Percentiles rank a stretch among this genome's conserved stretches.
These are phyloP conservation scores for Volucella inanis DNA, from an alignment of 2,888 invertebrate species.

Conservation along the genomic window DNA sequence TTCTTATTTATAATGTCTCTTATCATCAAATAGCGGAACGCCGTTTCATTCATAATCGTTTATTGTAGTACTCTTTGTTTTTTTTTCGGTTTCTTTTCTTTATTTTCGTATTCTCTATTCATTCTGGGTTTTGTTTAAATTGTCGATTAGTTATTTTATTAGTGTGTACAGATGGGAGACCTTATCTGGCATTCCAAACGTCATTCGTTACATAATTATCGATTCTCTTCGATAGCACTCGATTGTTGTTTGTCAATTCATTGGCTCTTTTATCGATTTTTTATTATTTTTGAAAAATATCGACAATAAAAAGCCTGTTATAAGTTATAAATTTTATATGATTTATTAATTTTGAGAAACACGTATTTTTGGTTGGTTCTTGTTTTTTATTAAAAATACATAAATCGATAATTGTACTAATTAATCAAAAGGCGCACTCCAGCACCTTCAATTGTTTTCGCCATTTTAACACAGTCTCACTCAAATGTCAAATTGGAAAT, in stretches of 20 bases:
- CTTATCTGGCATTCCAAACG: slow-evolving; percentile 63
- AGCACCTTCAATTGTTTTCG: neutral
- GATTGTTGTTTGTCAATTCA: slow-evolving; percentile 18
- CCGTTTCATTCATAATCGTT: slow-evolving; percentile 60
- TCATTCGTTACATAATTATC: slow-evolving; percentile 36
- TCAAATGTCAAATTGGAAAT: slow-evolving; percentile 27
- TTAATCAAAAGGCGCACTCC: slow-evolving; percentile 3
- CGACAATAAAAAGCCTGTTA: slow-evolving; percentile 32
- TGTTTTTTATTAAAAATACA: slow-evolving; percentile 4
- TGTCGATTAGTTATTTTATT: slow-evolving; percentile 63
- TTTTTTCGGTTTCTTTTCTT: neutral
- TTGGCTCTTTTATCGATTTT: slow-evolving; percentile 33
- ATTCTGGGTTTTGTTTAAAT: slow-evolving; percentile 24
- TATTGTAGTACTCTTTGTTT: slow-evolving; percentile 27
- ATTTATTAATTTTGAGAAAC: slow-evolving; percentile 32
- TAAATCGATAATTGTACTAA: neutral
- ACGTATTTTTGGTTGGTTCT: slow-evolving; percentile 2
- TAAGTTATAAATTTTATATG: slow-evolving; percentile 43
- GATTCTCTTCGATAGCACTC: slow-evolving; percentile 51
- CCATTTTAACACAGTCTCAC: neutral
- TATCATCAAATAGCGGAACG: slow-evolving; percentile 57
- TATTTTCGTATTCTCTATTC: slow-evolving; percentile 26
- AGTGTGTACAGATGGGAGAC: slow-evolving; percentile 11
- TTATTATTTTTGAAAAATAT: slow-evolving; percentile 1
- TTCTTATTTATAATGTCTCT: slow-evolving; percentile 37